Conservation (phyloP, 2,797 vertebrate genomes). For the Parauchenoglanis punctatus region DNA sequence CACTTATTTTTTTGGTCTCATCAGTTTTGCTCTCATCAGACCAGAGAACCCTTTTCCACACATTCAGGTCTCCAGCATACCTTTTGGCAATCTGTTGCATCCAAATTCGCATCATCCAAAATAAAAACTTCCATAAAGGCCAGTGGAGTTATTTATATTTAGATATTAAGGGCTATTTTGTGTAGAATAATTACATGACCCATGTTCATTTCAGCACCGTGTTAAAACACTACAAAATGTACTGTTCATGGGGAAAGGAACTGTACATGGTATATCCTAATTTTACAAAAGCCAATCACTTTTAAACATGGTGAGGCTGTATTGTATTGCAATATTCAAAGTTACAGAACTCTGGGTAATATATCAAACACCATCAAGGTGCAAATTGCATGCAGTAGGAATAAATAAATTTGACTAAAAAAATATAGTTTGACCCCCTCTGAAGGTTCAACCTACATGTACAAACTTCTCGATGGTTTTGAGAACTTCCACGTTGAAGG, state of each 20-base stretch:
- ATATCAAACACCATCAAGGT: background rate
- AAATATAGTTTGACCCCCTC: background rate
- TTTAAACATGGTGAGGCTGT: background rate
- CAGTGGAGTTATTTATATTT: background rate
- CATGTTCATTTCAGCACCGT: background rate
- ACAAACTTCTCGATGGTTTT: constrained; percentile 98
- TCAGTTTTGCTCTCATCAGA: background rate
- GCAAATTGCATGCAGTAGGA: background rate
- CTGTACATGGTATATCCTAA: background rate
- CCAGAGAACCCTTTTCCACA: background rate
- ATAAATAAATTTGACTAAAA: background rate
- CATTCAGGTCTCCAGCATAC: background rate
- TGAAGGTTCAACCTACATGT: constrained; percentile 76
- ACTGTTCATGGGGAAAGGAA: background rate
- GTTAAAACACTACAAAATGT: background rate
- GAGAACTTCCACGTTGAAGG: constrained; percentile 93
- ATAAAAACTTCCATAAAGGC: too few relatives aligned
- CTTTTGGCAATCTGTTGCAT: background rate
- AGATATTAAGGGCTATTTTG: background rate
- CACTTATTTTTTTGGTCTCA: background rate
- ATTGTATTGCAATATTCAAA: background rate
- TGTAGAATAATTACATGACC: background rate
- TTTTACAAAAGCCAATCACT: background rate
- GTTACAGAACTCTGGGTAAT: background rate
- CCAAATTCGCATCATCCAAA: background rate